Base-by-base conservation (phyloP, 2,113 vertebrate species). In the Gobius niger region DNA sequence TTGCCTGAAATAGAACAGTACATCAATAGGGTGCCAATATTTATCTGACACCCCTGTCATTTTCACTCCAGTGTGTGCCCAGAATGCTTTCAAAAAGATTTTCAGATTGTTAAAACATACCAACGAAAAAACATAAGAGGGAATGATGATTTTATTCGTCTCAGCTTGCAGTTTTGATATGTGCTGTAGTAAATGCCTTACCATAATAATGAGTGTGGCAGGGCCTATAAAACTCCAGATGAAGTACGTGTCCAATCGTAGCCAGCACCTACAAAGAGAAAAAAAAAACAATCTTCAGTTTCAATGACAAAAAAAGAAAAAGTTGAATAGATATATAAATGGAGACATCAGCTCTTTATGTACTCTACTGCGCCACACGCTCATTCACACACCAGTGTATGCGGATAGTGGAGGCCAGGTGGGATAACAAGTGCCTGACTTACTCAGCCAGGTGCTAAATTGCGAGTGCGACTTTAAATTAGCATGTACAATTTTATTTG, bases 151-250 rank as follows among this genome's bases (percentile, higher is more conserved):
- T 60, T n/a, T 42, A 24, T 54, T 24, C 3, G 18, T 42, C 40
- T 52, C 5, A 11, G 52, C 52, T 24, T 24, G 52, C 52, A 12
- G 4, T 24, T 54, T 16, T 54, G 11, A 54, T 79, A 68, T 52
- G 47, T 73, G 50, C 15, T 19, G 50, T 16, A 77, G 63, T 75
- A 13, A 63, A 63, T 79, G 19, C 81, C 93, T 95, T 91, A 99
- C 98, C 98, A 99, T 99, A 88, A 99, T 99, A 91, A 99, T 99
- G 90, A 99, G 95, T 72, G 98, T 99, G 49, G 97, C 98, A 0
- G 98, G 98, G 85, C 98, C 98, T 93, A 99, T 98, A 91, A 99
- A 99, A 89, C 98, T 99, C 98, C 98, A 99, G 92, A 99, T 99
- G 89, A 99, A 99, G 91, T 99, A 98, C 64, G 97, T 99, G 90